Evolutionary conservation across 2,113 vertebrate genomes (phyloP), one percentile per base, ranked within the genome.

Genomic region (Psephotus haematonotus): DNA sequence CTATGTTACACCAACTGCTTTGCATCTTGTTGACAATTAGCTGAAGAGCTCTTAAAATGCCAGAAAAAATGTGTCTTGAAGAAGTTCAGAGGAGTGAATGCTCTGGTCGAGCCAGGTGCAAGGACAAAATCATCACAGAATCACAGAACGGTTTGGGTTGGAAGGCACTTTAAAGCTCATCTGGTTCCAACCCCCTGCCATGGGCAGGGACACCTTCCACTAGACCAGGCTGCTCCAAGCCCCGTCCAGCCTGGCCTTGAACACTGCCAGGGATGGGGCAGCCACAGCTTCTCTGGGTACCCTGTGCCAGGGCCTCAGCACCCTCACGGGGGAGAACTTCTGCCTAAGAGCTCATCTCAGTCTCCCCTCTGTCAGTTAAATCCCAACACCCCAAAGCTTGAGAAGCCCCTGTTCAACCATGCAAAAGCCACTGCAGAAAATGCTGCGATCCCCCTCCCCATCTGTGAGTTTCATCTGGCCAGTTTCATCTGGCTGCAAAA

Each of bases 391-490:
- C 33, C 4, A 1, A 17, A 39, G 53, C 43, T 11, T 31, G 63
- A 86, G 53, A 13, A 76, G 8, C 7, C 28, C 43, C 13, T 4
- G 1, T 31, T 13, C 20, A 47, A 31, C 7, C n/a, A 28, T 2
- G 10, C 15, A 25, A 60, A 90, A 59, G 49, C 57, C 35, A 5
- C 27, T 17, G 27, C n/a, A 12, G 71, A 33, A 37, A 3, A 41
- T 4, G 14, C 59, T 4, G 1, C 5, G 0, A 8, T 10, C 50
- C 29, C 33, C 20, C 16, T 10, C 64, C 49, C 9, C 17, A 1
- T 6, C 20, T n/a, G n/a, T n/a, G n/a, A 9, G 9, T 17, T 69
- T 41, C 37, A 4, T 27, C 71, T 27, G 71, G 49, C 57, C 20
- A 9, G 9, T 17, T 69, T 41, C 37, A 4, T 27, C 71, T 27